phyloP scores from a whole-genome alignment of 2,888 invertebrate species.

The Liposcelis brunnea region DNA sequence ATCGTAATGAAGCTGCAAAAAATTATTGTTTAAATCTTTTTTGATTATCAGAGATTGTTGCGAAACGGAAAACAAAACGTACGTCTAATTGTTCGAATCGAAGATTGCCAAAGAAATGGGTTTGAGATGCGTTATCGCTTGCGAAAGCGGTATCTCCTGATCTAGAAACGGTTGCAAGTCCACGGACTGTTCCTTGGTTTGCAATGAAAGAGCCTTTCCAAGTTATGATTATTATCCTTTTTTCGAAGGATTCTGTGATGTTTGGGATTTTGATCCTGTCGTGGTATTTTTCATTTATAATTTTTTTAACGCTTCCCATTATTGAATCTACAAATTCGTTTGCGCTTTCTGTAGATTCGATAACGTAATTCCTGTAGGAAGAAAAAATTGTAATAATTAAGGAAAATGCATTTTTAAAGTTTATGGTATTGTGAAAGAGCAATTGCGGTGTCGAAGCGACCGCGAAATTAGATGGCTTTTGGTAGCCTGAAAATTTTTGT shows the following conservation, averaged over 20 bases:
- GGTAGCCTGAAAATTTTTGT: no score
- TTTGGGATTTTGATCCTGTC: background rate
- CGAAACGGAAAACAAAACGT: slow-evolving; percentile 8
- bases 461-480: no score
- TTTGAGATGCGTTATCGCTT: background rate
- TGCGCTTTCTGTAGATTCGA: background rate
- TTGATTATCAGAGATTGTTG: no score
- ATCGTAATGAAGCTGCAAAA: slow-evolving; percentile 7
- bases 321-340: slow-evolving; percentile 10
- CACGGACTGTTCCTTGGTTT: background rate
- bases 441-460: no score
- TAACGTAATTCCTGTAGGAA: background rate
- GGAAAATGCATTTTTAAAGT: no score
- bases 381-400: no score
- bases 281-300: background rate
- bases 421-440: no score
- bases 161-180: slow-evolving; percentile 3
- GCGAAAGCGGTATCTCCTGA: slow-evolving; percentile 7
- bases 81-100: slow-evolving; percentile 3
- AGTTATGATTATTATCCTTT: slow-evolving; percentile 5
- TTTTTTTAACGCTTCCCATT: background rate
- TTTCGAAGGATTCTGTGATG: slow-evolving; percentile 5
- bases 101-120: slow-evolving; percentile 4
- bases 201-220: slow-evolving; percentile 9
- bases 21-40: no score